Conservation (phyloP, 2,797 vertebrate species). For the Cheirogaleus major region DNA sequence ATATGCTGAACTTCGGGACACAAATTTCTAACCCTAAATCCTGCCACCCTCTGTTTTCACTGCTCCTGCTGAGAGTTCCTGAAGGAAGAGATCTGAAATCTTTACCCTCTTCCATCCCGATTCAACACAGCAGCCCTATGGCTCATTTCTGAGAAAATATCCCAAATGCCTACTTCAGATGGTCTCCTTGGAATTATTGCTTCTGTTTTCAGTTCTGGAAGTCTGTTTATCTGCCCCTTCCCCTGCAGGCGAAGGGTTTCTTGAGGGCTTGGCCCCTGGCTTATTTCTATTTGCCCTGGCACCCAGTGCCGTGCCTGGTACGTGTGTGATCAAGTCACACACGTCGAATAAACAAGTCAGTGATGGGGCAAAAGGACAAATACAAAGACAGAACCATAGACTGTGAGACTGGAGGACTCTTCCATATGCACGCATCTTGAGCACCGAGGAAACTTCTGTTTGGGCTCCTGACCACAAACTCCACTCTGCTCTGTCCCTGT, state of each 20-base stretch:
- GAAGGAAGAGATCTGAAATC: neutral
- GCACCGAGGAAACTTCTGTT: neutral
- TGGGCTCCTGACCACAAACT: neutral
- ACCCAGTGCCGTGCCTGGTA: neutral
- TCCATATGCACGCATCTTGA: neutral
- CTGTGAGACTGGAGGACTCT: neutral
- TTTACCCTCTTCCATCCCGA: neutral
- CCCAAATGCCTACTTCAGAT: neutral
- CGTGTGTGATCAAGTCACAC: fast-evolving
- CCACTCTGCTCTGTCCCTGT: neutral
- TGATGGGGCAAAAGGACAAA: neutral
- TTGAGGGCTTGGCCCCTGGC: fast-evolving
- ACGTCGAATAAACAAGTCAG: neutral
- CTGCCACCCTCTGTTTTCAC: neutral
- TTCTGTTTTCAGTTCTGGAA: neutral
- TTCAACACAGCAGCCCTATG: neutral
- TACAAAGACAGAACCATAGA: fast-evolving
- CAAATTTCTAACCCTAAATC: neutral
- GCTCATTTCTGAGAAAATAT: neutral
- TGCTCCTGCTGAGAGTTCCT: neutral
- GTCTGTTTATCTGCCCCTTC: neutral
- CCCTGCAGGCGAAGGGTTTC: neutral
- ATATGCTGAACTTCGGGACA: neutral
- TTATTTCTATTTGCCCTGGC: neutral
- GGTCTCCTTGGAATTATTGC: neutral